Percentiles rank a stretch among this genome's conserved stretches.
Conservation (phyloP, 1,140 invertebrate genomes). For the Zaprionus camerounensis region DNA sequence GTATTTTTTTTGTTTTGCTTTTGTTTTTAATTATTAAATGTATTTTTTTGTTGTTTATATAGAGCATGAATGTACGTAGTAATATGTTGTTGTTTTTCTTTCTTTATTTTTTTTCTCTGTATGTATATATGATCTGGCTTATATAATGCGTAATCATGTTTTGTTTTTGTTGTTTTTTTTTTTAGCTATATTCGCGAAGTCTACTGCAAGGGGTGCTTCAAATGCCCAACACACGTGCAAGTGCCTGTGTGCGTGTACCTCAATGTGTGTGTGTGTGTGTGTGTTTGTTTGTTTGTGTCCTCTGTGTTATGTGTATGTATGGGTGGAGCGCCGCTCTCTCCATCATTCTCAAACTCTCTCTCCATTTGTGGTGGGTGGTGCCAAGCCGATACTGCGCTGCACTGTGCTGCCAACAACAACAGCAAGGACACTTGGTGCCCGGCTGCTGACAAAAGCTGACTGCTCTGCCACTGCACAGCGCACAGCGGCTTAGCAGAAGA, state of each 20-base stretch:
- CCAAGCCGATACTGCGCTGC: constrained; percentile 60
- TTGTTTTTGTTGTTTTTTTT: constrained; percentile 30
- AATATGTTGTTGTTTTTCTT: constrained; percentile 69
- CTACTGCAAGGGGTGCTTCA: constrained; percentile 54
- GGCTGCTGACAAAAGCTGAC: constrained; percentile 18
- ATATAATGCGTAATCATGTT: constrained; percentile 56
- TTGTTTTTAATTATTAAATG: constrained; percentile 54
- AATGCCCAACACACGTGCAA: constrained; percentile 59
- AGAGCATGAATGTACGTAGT: constrained; percentile 82
- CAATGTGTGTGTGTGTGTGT: constrained; percentile 22
- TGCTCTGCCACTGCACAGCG: constrained; percentile 43
- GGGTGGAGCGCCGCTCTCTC: constrained; percentile 39
- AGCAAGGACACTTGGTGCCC: constrained; percentile 60
- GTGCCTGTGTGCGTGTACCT: constrained; percentile 7
- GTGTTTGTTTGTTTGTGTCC: constrained; percentile 4
- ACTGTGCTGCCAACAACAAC: constrained; percentile 15
- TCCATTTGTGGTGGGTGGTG: constrained; percentile 51
- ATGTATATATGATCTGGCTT: constrained; percentile 58
- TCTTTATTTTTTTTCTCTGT: constrained; percentile 39
- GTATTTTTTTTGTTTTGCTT: constrained; percentile 38
- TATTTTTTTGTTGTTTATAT: constrained; percentile 69
- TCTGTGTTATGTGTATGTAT: constrained; percentile 28
- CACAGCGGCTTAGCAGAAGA: constrained; percentile 59
- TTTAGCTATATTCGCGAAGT: constrained; percentile 58
- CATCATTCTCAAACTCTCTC: constrained; percentile 80